phyloP scores from a whole-genome alignment of 2,113 vertebrate genomes.

The Condylura cristata region DNA sequence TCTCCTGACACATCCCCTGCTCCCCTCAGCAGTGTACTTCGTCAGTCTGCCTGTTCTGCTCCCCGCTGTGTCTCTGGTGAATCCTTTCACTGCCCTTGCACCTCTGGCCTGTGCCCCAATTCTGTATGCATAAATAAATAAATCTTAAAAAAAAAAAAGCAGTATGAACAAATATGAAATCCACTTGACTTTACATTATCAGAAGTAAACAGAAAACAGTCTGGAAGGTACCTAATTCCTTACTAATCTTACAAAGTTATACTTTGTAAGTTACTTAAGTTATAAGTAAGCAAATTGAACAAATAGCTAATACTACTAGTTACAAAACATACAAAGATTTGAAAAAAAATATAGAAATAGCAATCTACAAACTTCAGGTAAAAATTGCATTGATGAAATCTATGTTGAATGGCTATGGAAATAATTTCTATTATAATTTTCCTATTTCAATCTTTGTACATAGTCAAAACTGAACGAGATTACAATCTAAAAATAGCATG shows the following conservation, averaged over 20 bases:
- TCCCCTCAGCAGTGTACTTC: too few species aligned
- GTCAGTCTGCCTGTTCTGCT: too few species aligned
- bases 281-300: slow-evolving; percentile 27
- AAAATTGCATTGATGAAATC: slow-evolving; percentile 42
- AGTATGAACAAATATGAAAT: not conserved
- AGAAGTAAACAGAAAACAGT: slow-evolving; percentile 1
- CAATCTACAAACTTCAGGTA: not conserved
- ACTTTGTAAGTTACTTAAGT: not conserved
- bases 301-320: not conserved
- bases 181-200: not conserved
- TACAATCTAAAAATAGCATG: not conserved
- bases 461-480: not conserved
- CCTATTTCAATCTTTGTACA: slow-evolving; percentile 11
- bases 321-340: not conserved
- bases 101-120: too few species aligned
- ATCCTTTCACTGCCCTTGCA: too few species aligned
- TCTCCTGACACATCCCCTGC: too few species aligned
- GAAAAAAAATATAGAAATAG: slow-evolving; percentile 48
- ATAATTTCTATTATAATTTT: slow-evolving; percentile 31
- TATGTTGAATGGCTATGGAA: slow-evolving; percentile 3
- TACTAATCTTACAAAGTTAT: not conserved
- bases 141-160: not conserved
- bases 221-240: not conserved
- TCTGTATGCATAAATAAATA: too few species aligned
- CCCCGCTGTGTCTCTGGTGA: too few species aligned